Percentiles rank a stretch among this genome's conserved stretches.
Evolutionary conservation across 2,888 invertebrate genomes (phyloP).

Genomic region (Pasiphila rectangulata): DNA sequence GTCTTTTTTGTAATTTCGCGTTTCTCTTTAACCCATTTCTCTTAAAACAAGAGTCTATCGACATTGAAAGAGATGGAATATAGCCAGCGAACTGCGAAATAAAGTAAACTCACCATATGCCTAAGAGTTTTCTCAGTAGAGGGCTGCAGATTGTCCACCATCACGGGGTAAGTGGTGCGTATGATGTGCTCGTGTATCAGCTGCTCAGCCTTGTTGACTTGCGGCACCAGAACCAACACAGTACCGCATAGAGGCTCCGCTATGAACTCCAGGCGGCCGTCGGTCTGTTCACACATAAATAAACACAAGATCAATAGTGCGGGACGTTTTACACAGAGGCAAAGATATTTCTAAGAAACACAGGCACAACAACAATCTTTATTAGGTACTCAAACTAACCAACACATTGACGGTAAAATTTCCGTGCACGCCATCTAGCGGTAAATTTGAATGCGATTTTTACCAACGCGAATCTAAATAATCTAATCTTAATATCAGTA

Average conservation of each 20-base stretch:
- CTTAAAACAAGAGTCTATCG: too few relatives aligned
- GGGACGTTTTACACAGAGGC: too few relatives aligned
- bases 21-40: too few relatives aligned
- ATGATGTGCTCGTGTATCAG: slow-evolving; percentile 70
- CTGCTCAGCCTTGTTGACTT: slow-evolving; percentile 61
- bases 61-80: too few relatives aligned
- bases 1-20: too few relatives aligned
- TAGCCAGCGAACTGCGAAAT: too few relatives aligned
- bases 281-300: slow-evolving; percentile 53
- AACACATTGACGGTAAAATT: too few relatives aligned
- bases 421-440: slow-evolving; percentile 2
- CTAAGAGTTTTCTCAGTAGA: slow-evolving; percentile 70
- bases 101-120: slow-evolving; percentile 59
- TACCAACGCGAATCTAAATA: too few relatives aligned
- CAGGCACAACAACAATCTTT: not conserved
- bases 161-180: slow-evolving; percentile 64
- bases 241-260: slow-evolving; percentile 65
- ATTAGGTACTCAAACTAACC: too few relatives aligned
- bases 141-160: slow-evolving; percentile 66
- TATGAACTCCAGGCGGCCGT: slow-evolving; percentile 72
- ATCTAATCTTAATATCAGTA: too few relatives aligned
- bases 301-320: too few relatives aligned
- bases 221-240: slow-evolving; percentile 60
- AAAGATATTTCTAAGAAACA: not conserved
- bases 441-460: too few relatives aligned